phyloP scores from a whole-genome alignment of 1,140 invertebrate genomes.

The Drosophila equinoxialis region DNA sequence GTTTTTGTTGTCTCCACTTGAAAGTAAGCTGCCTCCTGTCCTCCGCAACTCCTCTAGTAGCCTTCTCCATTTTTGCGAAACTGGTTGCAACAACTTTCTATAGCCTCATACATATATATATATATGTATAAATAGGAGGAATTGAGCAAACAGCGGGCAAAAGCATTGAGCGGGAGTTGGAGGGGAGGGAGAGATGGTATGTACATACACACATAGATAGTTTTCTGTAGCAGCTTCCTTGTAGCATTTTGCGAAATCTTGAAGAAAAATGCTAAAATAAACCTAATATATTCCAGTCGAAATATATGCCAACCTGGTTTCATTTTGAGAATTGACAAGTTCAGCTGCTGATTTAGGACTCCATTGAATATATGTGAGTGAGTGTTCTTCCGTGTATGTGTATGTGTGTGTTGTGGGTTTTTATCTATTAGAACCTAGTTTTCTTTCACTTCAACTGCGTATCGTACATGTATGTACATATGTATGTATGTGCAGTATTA shows the following conservation, averaged over 20 bases:
- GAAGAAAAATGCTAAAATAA: constrained; percentile 65
- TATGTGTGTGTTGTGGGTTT: constrained; percentile 37
- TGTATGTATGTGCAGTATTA: constrained; percentile 20
- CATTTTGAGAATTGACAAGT: constrained; percentile 47
- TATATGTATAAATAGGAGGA: constrained; percentile 36
- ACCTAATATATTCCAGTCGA: constrained; percentile 71
- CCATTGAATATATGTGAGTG: constrained; percentile 40
- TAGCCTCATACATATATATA: constrained; percentile 53
- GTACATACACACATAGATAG: constrained; percentile 18
- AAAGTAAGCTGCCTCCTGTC: constrained; percentile 36
- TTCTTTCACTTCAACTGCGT: constrained; percentile 20
- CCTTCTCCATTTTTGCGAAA: constrained; percentile 46
- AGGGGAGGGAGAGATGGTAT: constrained; percentile 18
- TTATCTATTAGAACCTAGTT: constrained; percentile 54
- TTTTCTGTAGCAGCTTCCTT: constrained; percentile 63
- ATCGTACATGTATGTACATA: constrained; percentile 12
- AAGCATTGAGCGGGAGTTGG: constrained; percentile 26
- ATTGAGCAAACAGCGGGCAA: constrained; percentile 34
- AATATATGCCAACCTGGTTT: constrained; percentile 76
- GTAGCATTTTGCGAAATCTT: constrained; percentile 47
- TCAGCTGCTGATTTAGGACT: constrained; percentile 68
- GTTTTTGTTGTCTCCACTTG: constrained; percentile 54
- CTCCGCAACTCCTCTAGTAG: background rate
- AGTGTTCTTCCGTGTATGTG: background rate
- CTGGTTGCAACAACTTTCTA: constrained; percentile 82